These are phyloP conservation scores for Pterocles burchelli DNA, from an alignment of 2,113 vertebrate species.

Conservation along the genomic window DNA sequence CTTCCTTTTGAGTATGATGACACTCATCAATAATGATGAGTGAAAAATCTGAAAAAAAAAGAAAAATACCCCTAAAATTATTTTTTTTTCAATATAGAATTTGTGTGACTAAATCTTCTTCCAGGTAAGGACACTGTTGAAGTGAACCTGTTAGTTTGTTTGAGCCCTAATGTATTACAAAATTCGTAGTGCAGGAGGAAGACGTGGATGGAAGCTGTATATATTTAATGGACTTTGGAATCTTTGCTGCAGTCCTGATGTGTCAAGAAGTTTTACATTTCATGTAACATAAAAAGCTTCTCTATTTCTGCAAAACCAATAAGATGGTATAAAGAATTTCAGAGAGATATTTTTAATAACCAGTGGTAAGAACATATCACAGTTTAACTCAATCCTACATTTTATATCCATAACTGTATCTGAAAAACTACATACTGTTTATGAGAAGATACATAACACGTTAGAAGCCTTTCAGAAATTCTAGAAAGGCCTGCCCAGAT, in stretches of 20 bases:
- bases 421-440: not conserved
- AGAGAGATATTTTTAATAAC: not conserved
- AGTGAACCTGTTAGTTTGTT: not conserved
- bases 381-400: not conserved
- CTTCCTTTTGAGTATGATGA: slow-evolving; percentile 95
- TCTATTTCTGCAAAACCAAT: not conserved
- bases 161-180: not conserved
- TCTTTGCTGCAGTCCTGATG: not conserved
- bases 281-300: not conserved
- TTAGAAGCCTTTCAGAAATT: not conserved
- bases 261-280: not conserved
- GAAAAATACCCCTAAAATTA: not conserved
- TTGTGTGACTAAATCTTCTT: not conserved
- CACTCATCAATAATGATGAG: slow-evolving; percentile 96
- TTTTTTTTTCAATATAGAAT: not conserved
- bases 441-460: not conserved
- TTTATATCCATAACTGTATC: not conserved
- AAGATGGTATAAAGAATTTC: not conserved
- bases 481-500: not conserved
- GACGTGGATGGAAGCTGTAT: not conserved
- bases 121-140: not conserved
- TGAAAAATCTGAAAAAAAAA: slow-evolving; percentile 82
- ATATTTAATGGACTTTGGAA: not conserved
- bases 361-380: not conserved
- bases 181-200: not conserved